Evolutionary conservation across 2,113 vertebrate species (phyloP), one percentile per base, ranked within the genome.

Genomic region (Setophaga coronata): DNA sequence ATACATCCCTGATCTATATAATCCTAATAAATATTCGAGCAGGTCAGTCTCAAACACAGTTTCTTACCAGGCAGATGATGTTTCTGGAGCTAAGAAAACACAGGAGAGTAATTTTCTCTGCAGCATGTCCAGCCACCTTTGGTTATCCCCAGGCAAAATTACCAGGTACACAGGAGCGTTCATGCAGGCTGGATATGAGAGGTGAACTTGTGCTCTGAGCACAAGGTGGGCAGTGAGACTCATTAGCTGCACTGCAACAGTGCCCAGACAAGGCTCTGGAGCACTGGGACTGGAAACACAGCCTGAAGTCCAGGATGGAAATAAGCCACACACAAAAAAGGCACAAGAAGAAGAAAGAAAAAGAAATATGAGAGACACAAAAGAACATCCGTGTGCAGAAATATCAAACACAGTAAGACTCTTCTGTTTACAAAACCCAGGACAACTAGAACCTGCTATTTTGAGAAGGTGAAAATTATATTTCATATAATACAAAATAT

Each of bases 161-260:
- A n/a, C 14, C 28, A 18, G 50, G n/a, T 31, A n/a, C 25, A 25
- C 48, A 1, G 7, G 48, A 81, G 57, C 2, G 1, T 26, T 54
- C 31, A 4, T 3, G 29, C 61, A 61, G 47, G 60, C 33, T 38
- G 2, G 0, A 11, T 0, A 1, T 0, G 53, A 79, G 34, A 23
- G 12, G 56, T 28, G 70, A 87, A 34, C 14, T 28, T 3, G 0
- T 54, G 71, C 34, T 40, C 70, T n/a, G 91, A 56, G 61, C 77
- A 56, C n/a, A 16, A 31, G 26, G 3, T 19, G 38, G 4, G 24
- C 18, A 21, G 24, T 4, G 36, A 67, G 71, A 24, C 54, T 77
- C 80, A 14, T 43, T 16, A 72, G 34, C 6, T 7, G 13, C 38
- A 9, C 24, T 33, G 47, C 34, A 60, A 18, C 42, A 26, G 70